Evolutionary conservation across 2,888 invertebrate genomes (phyloP).

Genomic region (Xestobium rufovillosum): DNA sequence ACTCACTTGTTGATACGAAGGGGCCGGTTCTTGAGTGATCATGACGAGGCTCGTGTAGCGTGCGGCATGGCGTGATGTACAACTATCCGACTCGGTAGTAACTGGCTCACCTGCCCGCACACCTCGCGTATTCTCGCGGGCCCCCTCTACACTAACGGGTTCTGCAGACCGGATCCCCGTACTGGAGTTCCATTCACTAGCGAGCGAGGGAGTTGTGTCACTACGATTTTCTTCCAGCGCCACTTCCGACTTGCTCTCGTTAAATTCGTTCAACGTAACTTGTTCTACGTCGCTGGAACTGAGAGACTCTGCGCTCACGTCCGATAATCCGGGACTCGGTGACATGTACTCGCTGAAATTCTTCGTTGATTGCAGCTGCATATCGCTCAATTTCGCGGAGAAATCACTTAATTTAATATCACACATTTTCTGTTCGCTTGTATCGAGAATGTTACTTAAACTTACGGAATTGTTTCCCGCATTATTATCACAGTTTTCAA

Average conservation of each 20-base stretch:
- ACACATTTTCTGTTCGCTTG: neutral
- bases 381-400: too few relatives aligned
- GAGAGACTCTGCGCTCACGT: constrained; percentile 38
- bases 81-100: constrained; percentile 29
- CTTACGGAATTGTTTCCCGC: neutral
- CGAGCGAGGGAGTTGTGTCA: constrained; percentile 7
- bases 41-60: constrained; percentile 84
- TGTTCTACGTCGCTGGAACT: constrained; percentile 36
- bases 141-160: constrained; percentile 35
- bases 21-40: constrained; percentile 67
- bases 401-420: too few relatives aligned
- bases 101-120: constrained; percentile 45
- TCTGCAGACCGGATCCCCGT: constrained; percentile 37
- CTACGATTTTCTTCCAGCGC: constrained; percentile 12
- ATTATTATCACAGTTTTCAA: neutral
- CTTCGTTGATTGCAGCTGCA: constrained; percentile 30
- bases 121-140: constrained; percentile 37
- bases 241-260: neutral
- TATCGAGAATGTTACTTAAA: neutral
- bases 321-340: constrained; percentile 36
- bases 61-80: constrained; percentile 44
- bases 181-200: constrained; percentile 32
- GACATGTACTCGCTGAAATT: constrained; percentile 33
- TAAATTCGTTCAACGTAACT: constrained; percentile 5
- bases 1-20: constrained; percentile 55